Conservation (phyloP, 2,888 invertebrate species). For the Cephus spinipes region DNA sequence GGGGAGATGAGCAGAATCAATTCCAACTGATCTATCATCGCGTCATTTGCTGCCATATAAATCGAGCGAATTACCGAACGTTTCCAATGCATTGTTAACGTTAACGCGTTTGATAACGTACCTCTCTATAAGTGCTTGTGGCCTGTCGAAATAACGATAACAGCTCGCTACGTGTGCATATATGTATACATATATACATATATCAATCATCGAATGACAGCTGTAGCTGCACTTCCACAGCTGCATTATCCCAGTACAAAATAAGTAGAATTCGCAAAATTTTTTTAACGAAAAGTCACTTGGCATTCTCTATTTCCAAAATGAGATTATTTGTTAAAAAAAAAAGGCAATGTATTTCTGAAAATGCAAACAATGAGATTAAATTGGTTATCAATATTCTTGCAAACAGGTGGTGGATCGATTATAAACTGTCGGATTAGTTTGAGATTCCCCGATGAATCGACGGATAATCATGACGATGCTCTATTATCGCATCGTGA, state of each 20-base stretch:
- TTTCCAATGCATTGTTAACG: slow-evolving; percentile 30
- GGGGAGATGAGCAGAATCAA: slow-evolving; percentile 32
- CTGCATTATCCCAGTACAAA: background rate
- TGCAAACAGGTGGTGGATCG: background rate
- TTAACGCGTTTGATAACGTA: slow-evolving; percentile 20
- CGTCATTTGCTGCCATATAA: slow-evolving; percentile 43
- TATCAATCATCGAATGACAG: background rate
- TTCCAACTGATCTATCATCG: slow-evolving; percentile 47
- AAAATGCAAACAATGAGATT: background rate
- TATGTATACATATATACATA: background rate
- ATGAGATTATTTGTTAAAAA: too few relatives aligned
- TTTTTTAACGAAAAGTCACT: background rate
- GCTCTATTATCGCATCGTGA: slow-evolving; percentile 21
- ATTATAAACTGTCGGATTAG: background rate
- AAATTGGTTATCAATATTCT: background rate
- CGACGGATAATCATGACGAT: background rate
- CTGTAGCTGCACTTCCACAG: background rate
- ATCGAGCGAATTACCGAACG: slow-evolving; percentile 40
- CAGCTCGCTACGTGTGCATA: background rate
- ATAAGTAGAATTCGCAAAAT: background rate
- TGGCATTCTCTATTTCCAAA: too few relatives aligned
- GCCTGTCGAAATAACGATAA: background rate
- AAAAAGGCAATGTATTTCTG: background rate
- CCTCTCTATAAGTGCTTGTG: background rate
- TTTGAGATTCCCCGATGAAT: background rate